Percentiles rank a stretch among this genome's conserved stretches.
Evolutionary conservation across 2,888 invertebrate genomes (phyloP).

Genomic region (Timema cristinae): DNA sequence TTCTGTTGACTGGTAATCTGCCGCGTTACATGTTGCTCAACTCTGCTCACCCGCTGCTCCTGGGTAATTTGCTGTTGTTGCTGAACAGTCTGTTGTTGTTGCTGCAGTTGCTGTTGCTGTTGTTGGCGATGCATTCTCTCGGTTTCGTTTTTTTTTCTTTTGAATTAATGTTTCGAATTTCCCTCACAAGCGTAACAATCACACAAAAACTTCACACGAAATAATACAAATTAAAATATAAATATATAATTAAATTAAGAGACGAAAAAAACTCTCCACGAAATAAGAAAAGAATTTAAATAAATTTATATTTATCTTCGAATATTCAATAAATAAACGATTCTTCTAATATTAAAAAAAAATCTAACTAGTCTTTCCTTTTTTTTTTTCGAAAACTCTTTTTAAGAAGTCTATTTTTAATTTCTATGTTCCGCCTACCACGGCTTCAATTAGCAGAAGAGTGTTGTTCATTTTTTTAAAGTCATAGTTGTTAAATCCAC

Average conservation of each 20-base stretch:
- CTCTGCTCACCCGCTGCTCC: slow-evolving; percentile 54
- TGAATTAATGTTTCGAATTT: slow-evolving; percentile 31
- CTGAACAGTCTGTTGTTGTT: slow-evolving; percentile 30
- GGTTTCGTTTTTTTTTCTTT: slow-evolving; percentile 25
- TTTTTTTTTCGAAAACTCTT: slow-evolving; percentile 30
- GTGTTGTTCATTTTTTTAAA: slow-evolving; percentile 46
- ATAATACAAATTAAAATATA: neutral
- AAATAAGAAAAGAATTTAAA: slow-evolving; percentile 44
- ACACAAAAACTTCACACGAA: slow-evolving; percentile 43
- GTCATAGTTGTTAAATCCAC: slow-evolving; percentile 50
- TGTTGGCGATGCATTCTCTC: slow-evolving; percentile 31
- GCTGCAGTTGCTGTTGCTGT: slow-evolving; percentile 34
- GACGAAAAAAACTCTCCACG: neutral
- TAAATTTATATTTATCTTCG: neutral
- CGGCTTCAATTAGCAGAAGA: slow-evolving; percentile 62
- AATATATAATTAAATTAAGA: neutral
- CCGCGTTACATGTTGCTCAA: slow-evolving; percentile 74
- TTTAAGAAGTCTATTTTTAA: slow-evolving; percentile 26
- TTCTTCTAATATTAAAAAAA: too few relatives aligned
- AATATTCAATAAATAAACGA: slow-evolving; percentile 12
- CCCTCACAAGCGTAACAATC: slow-evolving; percentile 48
- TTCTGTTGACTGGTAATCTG: slow-evolving; percentile 65
- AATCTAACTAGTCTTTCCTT: too few relatives aligned
- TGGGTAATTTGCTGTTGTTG: slow-evolving; percentile 39
- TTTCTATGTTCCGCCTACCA: slow-evolving; percentile 42